Percentiles rank a stretch among this genome's conserved stretches.
Evolutionary conservation across 2,113 vertebrate genomes (phyloP).

Genomic region (Heloderma charlesbogerti): DNA sequence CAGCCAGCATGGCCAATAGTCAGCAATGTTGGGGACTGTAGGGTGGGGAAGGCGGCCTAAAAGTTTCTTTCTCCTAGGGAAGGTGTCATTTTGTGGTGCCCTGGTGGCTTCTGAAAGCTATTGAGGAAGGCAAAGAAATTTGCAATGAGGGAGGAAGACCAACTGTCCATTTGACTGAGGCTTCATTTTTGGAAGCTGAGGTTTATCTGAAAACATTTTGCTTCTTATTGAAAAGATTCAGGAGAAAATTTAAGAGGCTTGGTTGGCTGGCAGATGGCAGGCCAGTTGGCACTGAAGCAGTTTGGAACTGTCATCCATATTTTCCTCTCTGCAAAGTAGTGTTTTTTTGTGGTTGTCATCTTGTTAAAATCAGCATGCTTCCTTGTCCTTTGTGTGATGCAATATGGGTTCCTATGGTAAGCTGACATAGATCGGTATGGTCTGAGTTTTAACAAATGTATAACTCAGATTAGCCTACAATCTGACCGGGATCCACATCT

Average conservation of each 20-base stretch:
- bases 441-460: background rate
- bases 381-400: background rate
- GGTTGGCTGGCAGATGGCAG: background rate
- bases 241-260: background rate
- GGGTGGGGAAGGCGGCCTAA: too few relatives aligned
- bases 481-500: background rate
- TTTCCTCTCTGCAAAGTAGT: background rate
- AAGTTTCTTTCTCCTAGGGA: background rate
- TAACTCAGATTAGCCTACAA: too few relatives aligned
- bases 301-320: background rate
- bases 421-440: background rate
- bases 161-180: background rate
- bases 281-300: background rate
- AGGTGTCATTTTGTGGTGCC: background rate
- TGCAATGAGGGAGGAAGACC: slow-evolving; percentile 34
- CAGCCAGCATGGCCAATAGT: too few relatives aligned
- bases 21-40: too few relatives aligned
- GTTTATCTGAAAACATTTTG: background rate
- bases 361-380: background rate
- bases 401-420: background rate
- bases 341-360: background rate
- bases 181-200: background rate
- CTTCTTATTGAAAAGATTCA: background rate
- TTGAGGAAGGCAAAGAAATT: slow-evolving; percentile 40
- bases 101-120: slow-evolving; percentile 21